Evolutionary conservation across 2,797 vertebrate genomes (phyloP).

Genomic region (Chaetodon trifasciatus): DNA sequence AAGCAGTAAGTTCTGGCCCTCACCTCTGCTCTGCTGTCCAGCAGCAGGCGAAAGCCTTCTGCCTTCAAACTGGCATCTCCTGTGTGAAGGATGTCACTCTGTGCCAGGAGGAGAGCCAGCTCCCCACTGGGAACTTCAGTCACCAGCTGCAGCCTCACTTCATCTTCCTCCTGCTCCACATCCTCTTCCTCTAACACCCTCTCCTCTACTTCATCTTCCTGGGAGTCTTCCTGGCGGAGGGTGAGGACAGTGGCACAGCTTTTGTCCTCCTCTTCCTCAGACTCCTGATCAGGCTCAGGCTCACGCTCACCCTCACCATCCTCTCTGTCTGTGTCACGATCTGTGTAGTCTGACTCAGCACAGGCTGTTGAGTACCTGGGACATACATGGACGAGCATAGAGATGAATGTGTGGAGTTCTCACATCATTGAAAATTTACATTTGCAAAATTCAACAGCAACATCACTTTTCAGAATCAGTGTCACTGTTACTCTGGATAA

Average conservation of each 20-base stretch:
- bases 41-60: conserved; percentile 91
- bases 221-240: conserved; percentile 85
- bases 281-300: conserved; percentile 82
- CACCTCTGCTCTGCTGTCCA: conserved; percentile 90
- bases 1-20: conserved; percentile 11
- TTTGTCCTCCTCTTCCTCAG: conserved; percentile 87
- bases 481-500: not conserved
- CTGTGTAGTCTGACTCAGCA: conserved; percentile 93
- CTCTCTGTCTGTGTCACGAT: conserved; percentile 89
- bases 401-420: not conserved
- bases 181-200: conserved; percentile 20
- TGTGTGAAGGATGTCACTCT: conserved; percentile 88
- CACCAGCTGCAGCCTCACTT: conserved; percentile 31
- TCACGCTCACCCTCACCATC: conserved; percentile 80
- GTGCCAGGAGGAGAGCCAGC: conserved; percentile 88
- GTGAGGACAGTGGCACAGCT: conserved; percentile 92
- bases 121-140: conserved; percentile 81
- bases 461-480: not conserved
- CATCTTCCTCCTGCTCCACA: conserved; percentile 15
- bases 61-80: conserved; percentile 85
- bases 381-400: not conserved
- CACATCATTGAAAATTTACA: not conserved
- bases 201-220: conserved; percentile 76
- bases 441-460: not conserved
- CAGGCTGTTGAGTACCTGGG: conserved; percentile 93